phyloP scores from a whole-genome alignment of 2,113 vertebrate genomes.

The Aspidoscelis tigris region DNA sequence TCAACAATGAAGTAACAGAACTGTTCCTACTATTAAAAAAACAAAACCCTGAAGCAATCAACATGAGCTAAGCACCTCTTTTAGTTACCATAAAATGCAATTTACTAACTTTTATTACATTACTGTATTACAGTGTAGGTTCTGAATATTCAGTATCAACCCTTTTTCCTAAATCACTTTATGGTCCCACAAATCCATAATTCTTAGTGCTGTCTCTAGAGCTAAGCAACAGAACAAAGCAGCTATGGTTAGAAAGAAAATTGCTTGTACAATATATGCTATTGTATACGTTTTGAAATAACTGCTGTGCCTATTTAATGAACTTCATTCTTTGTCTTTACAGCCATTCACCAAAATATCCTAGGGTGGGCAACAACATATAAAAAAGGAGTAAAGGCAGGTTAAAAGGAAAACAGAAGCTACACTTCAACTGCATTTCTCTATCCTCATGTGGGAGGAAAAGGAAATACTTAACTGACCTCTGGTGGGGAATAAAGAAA shows the following conservation, averaged over 20 bases:
- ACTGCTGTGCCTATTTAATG: not conserved
- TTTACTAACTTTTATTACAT: not conserved
- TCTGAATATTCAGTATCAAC: not conserved
- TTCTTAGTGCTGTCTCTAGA: not conserved
- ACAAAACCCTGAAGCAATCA: not conserved
- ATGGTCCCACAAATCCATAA: not conserved
- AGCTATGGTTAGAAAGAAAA: not conserved
- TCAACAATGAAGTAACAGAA: not conserved
- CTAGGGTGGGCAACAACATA: too few relatives aligned
- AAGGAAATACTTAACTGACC: constrained; percentile 28
- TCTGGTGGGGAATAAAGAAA: constrained; percentile 17
- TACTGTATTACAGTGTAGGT: not conserved
- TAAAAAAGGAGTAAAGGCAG: not conserved
- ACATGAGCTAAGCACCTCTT: not conserved
- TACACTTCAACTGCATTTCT: not conserved
- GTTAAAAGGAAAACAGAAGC: not conserved
- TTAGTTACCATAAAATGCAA: not conserved
- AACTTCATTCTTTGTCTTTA: not conserved
- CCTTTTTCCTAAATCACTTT: too few relatives aligned
- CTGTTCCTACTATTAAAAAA: not conserved
- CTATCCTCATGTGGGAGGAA: not conserved
- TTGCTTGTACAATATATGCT: not conserved
- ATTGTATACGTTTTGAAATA: not conserved
- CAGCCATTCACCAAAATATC: too few relatives aligned
- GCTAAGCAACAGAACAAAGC: not conserved